Evolutionary conservation across 92 coral and sea anemone genomes (phyloP), one percentile per base, ranked within the genome.

Genomic region (Metridium senile): DNA sequence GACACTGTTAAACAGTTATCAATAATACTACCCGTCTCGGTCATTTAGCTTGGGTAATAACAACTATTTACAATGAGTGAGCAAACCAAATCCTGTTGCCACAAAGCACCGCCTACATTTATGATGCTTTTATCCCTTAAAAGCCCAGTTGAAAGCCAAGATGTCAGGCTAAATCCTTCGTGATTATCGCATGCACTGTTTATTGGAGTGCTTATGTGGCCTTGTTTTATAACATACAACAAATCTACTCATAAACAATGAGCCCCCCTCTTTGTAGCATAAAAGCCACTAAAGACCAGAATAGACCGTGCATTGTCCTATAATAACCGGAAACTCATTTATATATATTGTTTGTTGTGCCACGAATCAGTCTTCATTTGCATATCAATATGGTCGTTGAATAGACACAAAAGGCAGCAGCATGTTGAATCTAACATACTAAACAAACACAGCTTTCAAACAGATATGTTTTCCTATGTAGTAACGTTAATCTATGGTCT

Each of bases 331-430:
- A 85, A 65, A 72, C 86, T 67, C 39, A 63, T 63, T 76, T 77
- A 71, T 39, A 68, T 84, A 75, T 47, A 28, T 68, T 81, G 89
- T 82, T 88, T 82, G 90, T 80, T 66, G 78, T 68, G 61, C 68
- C 62, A 52, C 35, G 69, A 16, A 63, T 63, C 20, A 33, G 54
- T 46, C 20, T 1, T 34, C 16, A 86, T 86, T 86, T 81, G 31
- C 90, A 86, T 81, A 61, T 86, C 64, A 86, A 86, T 57, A 56
- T 30, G 45, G 11, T 23, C 31, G 25, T 73, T 58, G 33, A 71
- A 71, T 52, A 43, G 43, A 27, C n/a, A 46, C n/a, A 53, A 70
- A 9, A 68, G 56, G 11, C 53, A 43, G 33, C 29, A 10, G 30
- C 71, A 45, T 52, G 72, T 46, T 66, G 72, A 33, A 30, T 21